Conservation (phyloP, 1,140 invertebrate genomes). For the Brachionus calyciflorus region DNA sequence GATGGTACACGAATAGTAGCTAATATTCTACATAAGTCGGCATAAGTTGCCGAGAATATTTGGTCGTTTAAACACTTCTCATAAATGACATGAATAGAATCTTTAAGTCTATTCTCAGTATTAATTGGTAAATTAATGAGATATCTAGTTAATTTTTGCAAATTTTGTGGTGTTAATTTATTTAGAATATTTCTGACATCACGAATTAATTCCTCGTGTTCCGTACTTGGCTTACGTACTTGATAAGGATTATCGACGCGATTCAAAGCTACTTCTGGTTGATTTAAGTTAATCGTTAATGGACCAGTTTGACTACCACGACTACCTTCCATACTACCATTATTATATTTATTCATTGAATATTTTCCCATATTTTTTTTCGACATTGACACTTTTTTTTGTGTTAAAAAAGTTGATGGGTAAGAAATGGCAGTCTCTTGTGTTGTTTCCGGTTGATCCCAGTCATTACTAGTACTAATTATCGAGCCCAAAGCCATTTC, state of each 20-base stretch:
- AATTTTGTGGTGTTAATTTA: conserved; percentile 90
- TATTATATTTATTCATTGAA: background rate
- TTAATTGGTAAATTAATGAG: conserved; percentile 74
- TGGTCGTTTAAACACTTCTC: conserved; percentile 92
- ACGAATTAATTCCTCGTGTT: conserved; percentile 1
- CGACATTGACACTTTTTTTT: background rate
- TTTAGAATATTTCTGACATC: conserved; percentile 81
- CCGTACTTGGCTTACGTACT: background rate
- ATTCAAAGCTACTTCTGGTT: background rate
- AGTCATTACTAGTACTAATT: too few relatives aligned
- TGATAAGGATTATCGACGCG: conserved; percentile 28
- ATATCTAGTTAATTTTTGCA: conserved; percentile 74
- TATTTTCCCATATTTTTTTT: background rate
- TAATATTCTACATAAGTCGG: conserved; percentile 68
- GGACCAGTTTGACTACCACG: background rate
- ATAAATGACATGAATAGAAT: conserved; percentile 84
- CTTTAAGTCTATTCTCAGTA: conserved; percentile 72
- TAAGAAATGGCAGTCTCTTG: too few relatives aligned
- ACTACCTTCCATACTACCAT: background rate
- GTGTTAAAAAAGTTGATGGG: too few relatives aligned
- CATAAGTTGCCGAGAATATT: conserved; percentile 83
- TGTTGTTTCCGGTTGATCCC: too few relatives aligned
- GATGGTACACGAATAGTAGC: conserved; percentile 54
- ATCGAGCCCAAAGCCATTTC: too few relatives aligned
- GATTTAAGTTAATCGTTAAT: too few relatives aligned